These are phyloP conservation scores for Oscheius myriophilus DNA, from an alignment of 2,888 invertebrate genomes.

Conservation along the genomic window DNA sequence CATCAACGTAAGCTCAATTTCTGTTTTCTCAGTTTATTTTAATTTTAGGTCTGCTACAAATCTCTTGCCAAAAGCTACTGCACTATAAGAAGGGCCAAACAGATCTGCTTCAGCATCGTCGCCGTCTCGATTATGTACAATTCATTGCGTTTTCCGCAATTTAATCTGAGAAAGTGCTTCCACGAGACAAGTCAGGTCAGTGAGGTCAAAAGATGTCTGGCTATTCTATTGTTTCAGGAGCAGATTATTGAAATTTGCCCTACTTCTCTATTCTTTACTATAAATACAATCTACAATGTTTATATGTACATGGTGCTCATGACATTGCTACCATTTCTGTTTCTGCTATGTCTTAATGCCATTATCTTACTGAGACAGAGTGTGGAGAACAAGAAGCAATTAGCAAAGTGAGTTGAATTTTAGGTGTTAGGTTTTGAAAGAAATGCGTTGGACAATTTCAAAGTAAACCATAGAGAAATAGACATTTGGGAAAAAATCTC, in stretches of 20 bases:
- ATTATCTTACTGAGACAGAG: constrained; percentile 66
- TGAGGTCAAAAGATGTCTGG: neutral
- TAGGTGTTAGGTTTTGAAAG: neutral
- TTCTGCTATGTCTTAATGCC: constrained; percentile 69
- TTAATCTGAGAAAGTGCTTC: constrained; percentile 66
- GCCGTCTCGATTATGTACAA: constrained; percentile 66
- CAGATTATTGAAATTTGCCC: constrained; percentile 70
- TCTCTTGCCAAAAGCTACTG: constrained; percentile 54
- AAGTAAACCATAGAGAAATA: too few species aligned
- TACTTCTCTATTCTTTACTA: constrained; percentile 65
- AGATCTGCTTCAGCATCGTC: constrained; percentile 56
- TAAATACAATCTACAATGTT: constrained; percentile 68
- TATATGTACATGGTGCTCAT: constrained; percentile 70
- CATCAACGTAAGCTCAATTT: constrained; percentile 59
- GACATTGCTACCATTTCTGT: constrained; percentile 70
- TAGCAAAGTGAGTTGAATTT: constrained; percentile 16
- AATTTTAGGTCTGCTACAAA: constrained; percentile 63
- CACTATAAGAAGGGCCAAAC: constrained; percentile 60
- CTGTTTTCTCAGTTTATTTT: neutral
- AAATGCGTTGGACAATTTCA: too few species aligned
- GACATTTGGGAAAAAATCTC: too few species aligned
- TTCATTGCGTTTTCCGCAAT: constrained; percentile 69
- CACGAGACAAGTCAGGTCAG: constrained; percentile 62
- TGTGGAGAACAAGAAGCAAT: constrained; percentile 27
- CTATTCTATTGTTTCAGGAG: constrained; percentile 42